phyloP scores from a whole-genome alignment of 2,797 vertebrate species.

The Squalus acanthias region DNA sequence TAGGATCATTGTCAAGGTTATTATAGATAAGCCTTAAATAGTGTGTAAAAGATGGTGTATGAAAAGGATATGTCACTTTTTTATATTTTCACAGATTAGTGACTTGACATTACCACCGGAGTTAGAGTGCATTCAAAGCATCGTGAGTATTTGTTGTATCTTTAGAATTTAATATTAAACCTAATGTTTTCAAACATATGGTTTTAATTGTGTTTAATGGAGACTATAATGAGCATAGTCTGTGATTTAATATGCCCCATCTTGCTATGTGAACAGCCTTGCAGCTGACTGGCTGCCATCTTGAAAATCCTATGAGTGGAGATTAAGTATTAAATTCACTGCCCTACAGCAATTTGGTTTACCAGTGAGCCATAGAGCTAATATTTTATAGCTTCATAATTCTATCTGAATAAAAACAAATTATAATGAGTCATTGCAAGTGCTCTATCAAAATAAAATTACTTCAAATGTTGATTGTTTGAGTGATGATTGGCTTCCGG shows the following conservation, averaged over 20 bases:
- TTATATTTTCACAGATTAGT: neutral
- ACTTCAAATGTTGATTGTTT: too few species aligned
- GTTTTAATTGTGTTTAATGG: neutral
- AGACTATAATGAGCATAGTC: neutral
- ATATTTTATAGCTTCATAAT: too few species aligned
- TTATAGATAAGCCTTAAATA: neutral
- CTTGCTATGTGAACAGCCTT: neutral
- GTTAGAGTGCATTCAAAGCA: neutral
- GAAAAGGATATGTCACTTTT: neutral
- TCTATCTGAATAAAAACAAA: too few species aligned
- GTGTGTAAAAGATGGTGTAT: too few species aligned
- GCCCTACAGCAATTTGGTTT: neutral
- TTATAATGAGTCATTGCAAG: too few species aligned
- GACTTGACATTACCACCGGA: neutral
- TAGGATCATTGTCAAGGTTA: neutral
- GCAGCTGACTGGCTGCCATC: neutral
- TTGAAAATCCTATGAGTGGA: neutral
- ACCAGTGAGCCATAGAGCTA: neutral
- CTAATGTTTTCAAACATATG: neutral
- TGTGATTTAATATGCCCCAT: neutral
- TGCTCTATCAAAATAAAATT: too few species aligned
- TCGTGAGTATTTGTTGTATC: too few species aligned
- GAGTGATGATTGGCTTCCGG: too few species aligned
- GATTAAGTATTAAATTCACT: neutral
- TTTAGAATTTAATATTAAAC: neutral